phyloP scores from a whole-genome alignment of 2,888 invertebrate species.

The Drosophila subsilvestris region DNA sequence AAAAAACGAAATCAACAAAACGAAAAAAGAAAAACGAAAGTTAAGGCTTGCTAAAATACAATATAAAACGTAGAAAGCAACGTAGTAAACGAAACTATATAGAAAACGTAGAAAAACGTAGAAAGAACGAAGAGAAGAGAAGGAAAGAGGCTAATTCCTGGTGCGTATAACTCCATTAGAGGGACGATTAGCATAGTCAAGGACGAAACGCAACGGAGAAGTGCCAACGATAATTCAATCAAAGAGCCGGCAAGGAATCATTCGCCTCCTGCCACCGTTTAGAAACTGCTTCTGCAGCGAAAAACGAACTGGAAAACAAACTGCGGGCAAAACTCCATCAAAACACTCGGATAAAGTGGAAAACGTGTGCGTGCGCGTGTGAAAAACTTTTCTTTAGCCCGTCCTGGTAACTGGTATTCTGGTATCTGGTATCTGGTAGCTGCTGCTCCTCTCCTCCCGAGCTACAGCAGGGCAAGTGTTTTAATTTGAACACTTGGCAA shows the following conservation, averaged over 20 bases:
- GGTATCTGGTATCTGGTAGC: background rate
- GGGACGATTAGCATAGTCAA: constrained; percentile 55
- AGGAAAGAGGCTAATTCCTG: constrained; percentile 63
- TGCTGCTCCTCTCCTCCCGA: constrained; percentile 5
- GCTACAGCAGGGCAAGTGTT: constrained; percentile 39
- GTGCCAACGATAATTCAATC: constrained; percentile 62
- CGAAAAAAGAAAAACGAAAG: constrained; percentile 28
- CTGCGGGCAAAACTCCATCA: constrained; percentile 29
- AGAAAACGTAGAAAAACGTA: constrained; percentile 27
- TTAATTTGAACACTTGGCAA: constrained; percentile 54
- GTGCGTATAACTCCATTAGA: constrained; percentile 80
- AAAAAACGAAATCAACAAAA: constrained; percentile 8
- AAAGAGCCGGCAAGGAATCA: constrained; percentile 26
- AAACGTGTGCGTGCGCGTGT: constrained; percentile 62
- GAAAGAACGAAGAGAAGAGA: constrained; percentile 28
- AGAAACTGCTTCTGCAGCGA: constrained; percentile 23
- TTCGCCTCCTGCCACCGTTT: constrained; percentile 7
- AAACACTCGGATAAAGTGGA: constrained; percentile 63
- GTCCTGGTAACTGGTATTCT: background rate
- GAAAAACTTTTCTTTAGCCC: constrained; percentile 51
- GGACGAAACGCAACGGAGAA: constrained; percentile 26
- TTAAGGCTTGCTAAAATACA: constrained; percentile 42
- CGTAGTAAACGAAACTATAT: constrained; percentile 42
- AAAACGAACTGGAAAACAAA: constrained; percentile 1
- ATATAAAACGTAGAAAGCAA: constrained; percentile 48